Conservation (phyloP, 2,888 invertebrate species). For the Eulithis testata region DNA sequence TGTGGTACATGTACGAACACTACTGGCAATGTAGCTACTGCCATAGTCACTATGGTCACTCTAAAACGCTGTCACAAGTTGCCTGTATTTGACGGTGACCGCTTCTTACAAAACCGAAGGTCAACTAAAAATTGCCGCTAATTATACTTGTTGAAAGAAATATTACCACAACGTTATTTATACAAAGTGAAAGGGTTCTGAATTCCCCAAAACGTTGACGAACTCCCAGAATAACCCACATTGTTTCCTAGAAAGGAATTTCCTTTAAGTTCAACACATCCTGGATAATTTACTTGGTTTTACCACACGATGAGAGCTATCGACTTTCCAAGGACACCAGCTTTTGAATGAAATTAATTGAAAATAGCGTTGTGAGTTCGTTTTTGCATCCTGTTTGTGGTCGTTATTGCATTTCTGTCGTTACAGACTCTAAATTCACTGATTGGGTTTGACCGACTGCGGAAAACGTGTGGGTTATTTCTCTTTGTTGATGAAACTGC, state of each 20-base stretch:
- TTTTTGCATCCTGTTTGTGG: conserved; percentile 41
- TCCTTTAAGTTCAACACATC: conserved; percentile 36
- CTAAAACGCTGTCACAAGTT: not conserved
- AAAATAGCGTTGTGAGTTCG: conserved; percentile 35
- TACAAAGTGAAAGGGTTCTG: conserved; percentile 29
- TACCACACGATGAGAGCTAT: conserved; percentile 39
- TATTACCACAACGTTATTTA: not conserved
- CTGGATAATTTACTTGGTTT: conserved; percentile 37
- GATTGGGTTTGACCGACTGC: conserved; percentile 3
- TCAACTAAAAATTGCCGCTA: not conserved
- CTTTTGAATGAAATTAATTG: conserved; percentile 32
- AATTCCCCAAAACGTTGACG: conserved; percentile 21
- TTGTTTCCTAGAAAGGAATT: conserved; percentile 41
- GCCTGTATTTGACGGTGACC: not conserved
- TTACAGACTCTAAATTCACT: conserved; percentile 31
- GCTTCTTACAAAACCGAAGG: not conserved
- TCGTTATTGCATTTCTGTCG: conserved; percentile 38
- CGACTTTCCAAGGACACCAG: conserved; percentile 39
- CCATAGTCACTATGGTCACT: not conserved
- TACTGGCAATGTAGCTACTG: no score
- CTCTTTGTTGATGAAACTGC: not conserved
- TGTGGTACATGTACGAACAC: no score
- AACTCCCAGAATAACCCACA: conserved; percentile 14
- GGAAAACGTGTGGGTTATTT: conserved; percentile 8
- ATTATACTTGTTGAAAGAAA: conserved; percentile 3